These are phyloP conservation scores for Chamaetylas fuelleborni DNA, from an alignment of 2,113 vertebrate species.

Conservation along the genomic window DNA sequence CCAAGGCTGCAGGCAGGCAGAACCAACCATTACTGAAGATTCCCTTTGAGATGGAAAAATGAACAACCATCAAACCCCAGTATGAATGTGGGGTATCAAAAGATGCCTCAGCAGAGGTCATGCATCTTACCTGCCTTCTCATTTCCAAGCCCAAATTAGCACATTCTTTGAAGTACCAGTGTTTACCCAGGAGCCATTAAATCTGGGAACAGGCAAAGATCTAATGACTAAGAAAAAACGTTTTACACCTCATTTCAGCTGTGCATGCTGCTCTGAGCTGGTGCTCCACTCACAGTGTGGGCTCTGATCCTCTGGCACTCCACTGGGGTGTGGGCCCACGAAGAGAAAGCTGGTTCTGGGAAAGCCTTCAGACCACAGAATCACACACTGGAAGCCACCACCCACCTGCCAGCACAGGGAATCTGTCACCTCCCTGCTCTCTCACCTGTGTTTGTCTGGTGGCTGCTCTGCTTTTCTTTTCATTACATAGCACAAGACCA, in stretches of 20 bases:
- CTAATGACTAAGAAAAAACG: background rate
- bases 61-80: background rate
- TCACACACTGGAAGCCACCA: background rate
- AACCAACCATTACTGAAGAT: background rate
- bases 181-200: constrained; percentile 1
- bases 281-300: background rate
- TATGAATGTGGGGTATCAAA: constrained; percentile 19
- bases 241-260: background rate
- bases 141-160: constrained; percentile 33
- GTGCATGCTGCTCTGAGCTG: background rate
- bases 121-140: background rate
- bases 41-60: background rate
- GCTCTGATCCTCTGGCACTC: background rate
- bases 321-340: background rate
- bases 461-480: background rate
- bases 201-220: background rate
- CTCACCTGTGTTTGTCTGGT: background rate
- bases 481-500: background rate
- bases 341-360: background rate
- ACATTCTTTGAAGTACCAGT: constrained; percentile 8
- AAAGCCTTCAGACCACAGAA: background rate
- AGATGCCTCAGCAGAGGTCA: background rate
- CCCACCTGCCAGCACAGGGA: background rate
- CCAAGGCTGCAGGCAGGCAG: background rate
- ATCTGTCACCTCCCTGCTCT: background rate